phyloP scores from a whole-genome alignment of 2,113 vertebrate species.

The Leucopsar rothschildi region DNA sequence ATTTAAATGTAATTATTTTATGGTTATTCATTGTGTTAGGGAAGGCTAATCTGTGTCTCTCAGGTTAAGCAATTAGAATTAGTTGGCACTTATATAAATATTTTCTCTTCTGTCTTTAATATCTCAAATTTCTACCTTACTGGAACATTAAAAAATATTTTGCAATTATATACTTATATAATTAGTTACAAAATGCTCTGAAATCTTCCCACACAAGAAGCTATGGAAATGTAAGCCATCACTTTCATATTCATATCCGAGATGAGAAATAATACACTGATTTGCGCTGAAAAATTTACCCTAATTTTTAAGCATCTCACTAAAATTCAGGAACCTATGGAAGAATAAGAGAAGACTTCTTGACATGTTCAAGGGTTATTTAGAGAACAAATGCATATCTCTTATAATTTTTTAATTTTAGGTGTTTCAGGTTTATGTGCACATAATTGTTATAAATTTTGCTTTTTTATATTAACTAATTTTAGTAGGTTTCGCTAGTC shows the following conservation, averaged over 20 bases:
- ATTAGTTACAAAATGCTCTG: not conserved
- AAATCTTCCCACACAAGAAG: not conserved
- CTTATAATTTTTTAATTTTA: not conserved
- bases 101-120: not conserved
- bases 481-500: not conserved
- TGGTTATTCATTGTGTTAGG: not conserved
- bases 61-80: not conserved
- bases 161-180: not conserved
- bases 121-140: not conserved
- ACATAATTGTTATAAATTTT: not conserved
- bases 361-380: not conserved
- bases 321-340: not conserved
- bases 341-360: not conserved
- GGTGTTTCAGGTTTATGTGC: not conserved
- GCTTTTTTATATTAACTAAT: not conserved
- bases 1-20: not conserved
- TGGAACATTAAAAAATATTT: not conserved
- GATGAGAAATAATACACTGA: not conserved
- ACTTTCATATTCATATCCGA: not conserved
- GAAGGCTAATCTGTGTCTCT: not conserved
- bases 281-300: not conserved
- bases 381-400: not conserved
- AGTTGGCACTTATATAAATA: not conserved
- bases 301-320: constrained; percentile 11
- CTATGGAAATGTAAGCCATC: not conserved